Evolutionary conservation across 1,140 invertebrate species (phyloP), one percentile per base, ranked within the genome.

Genomic region (Pseudoatta argentina): DNA sequence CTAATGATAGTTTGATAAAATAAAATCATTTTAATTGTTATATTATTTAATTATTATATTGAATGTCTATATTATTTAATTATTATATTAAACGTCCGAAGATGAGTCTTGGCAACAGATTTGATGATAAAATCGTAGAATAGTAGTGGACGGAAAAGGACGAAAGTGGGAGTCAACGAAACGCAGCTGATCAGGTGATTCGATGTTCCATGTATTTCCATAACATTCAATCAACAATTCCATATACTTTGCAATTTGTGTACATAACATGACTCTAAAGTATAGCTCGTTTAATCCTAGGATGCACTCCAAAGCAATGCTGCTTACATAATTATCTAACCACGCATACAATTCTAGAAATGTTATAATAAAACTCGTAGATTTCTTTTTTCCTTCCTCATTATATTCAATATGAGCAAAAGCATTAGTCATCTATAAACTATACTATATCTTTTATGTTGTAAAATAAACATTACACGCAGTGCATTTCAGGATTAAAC

Each of bases 181-280:
- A 95, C 91, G 92, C 93, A 94, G 92, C 91, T 93, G 89, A 92
- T 89, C 39, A 86, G 88, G 87, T 91, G 63, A 88, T 92, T 94
- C 90, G 91, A 93, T 92, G 89, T 92, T 94, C 90, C 93, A 93
- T 95, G 91, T 95, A 95, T 95, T 95, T 95, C 91, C 93, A 92
- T 92, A 94, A 94, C 91, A 90, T 91, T 93, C 88, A 89, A 92
- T 94, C 92, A 94, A 94, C 94, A 94, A 91, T 92, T 93, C 91
- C 59, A 92, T 93, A 93, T 93, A 93, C 91, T 93, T 92, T 92
- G 88, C 69, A 94, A 89, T 91, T 89, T 93, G 91, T 93, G 85
- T 91, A 93, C 93, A 93, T 90, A 93, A 93, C 92, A 87, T 91
- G 87, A 69, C 87, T 64, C 63, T 88, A 85, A 88, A 85, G 51